Evolutionary conservation across 2,113 vertebrate species (phyloP).

Genomic region (Zeus faber): DNA sequence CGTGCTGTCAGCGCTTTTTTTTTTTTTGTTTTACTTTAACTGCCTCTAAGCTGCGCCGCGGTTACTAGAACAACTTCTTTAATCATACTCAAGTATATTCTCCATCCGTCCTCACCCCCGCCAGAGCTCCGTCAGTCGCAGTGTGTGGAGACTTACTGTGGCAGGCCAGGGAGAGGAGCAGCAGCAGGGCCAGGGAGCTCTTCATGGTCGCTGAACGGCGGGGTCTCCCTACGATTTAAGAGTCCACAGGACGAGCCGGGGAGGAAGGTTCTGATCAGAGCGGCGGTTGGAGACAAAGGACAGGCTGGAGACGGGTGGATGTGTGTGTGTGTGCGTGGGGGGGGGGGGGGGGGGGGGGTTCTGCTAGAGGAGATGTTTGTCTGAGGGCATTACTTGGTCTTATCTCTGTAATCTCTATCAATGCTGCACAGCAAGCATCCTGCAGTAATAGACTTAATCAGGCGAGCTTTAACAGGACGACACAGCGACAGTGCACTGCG

Average conservation of each 20-base stretch:
- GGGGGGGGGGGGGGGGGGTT: conserved; percentile 27
- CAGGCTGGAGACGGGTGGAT: conserved; percentile 5
- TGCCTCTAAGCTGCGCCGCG: no score
- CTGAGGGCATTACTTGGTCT: conserved; percentile 61
- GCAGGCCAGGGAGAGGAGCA: conserved; percentile 65
- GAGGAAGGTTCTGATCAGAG: conserved; percentile 26
- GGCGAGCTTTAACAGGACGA: conserved; percentile 36
- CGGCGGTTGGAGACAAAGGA: conserved; percentile 13
- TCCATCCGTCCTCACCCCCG: no score
- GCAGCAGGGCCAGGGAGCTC: conserved; percentile 66
- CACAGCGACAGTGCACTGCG: neutral
- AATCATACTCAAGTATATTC: no score
- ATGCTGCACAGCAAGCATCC: conserved; percentile 66
- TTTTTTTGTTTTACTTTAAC: no score
- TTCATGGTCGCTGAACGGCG: conserved; percentile 67
- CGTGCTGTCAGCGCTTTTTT: no score
- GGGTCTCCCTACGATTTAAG: no score
- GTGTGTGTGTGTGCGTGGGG: neutral
- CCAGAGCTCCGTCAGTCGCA: neutral
- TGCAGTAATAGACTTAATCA: conserved; percentile 67
- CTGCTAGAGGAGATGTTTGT: no score
- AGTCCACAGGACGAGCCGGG: conserved; percentile 22
- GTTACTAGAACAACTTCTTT: no score
- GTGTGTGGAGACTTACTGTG: conserved; percentile 72
- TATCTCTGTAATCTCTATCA: conserved; percentile 69